Conservation (phyloP, 2,797 vertebrate genomes). For the Chiloscyllium punctatum region DNA sequence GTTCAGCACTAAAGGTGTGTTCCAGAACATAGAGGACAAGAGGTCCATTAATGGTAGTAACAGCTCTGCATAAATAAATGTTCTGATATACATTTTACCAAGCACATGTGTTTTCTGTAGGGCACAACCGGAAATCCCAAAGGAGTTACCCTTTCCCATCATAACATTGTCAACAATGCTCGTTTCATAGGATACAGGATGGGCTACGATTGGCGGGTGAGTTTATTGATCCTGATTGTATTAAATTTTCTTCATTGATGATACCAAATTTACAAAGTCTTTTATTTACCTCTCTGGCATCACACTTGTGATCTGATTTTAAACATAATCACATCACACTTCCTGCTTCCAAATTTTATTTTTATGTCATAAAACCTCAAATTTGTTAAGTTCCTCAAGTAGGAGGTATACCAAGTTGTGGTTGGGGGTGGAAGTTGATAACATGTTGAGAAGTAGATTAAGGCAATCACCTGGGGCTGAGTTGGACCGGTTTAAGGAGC, state of each 20-base stretch:
- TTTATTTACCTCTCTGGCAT: not conserved
- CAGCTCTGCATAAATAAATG: not conserved
- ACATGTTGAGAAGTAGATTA: not conserved
- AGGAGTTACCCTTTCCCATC: constrained; percentile 81
- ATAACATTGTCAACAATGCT: constrained; percentile 86
- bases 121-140: constrained; percentile 83
- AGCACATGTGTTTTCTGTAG: constrained; percentile 51
- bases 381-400: not conserved
- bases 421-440: not conserved
- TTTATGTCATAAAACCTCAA: not conserved
- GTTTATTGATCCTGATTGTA: constrained; percentile 37
- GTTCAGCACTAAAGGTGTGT: not conserved
- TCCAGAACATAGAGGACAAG: not conserved
- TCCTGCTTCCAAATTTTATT: not conserved
- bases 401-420: not conserved
- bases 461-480: not conserved
- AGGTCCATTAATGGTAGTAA: not conserved
- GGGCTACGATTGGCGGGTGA: constrained; percentile 59
- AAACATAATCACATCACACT: not conserved
- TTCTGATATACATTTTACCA: not conserved
- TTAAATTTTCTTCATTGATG: not conserved
- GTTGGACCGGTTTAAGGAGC: not conserved
- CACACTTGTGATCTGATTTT: not conserved
- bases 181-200: constrained; percentile 60
- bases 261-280: not conserved